Evolutionary conservation across 1,140 invertebrate species (phyloP), one percentile per base, ranked within the genome.

Genomic region (Psix sp.): DNA sequence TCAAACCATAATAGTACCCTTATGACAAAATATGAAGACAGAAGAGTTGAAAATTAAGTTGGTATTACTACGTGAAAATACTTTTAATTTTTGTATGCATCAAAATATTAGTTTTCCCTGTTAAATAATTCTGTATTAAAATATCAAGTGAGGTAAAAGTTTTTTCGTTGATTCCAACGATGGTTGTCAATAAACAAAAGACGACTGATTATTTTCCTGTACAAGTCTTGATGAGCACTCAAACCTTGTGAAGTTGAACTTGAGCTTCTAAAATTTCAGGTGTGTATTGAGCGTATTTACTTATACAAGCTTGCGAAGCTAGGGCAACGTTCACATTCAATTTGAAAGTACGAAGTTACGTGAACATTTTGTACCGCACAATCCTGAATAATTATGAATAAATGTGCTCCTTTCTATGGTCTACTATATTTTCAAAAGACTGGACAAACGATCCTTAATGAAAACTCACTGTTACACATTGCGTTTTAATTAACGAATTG

Each of bases 271-370:
- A 48, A 29, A 39, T 60, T 48, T 17, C n/a, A n/a, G 48, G 29
- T 31, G n/a, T 24, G 21, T 18, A 60, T 51, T 46, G 48, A 59
- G 14, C 10, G 21, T 43, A 46, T 11, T 51, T 43, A 63, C 13
- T 13, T 35, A 0, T 3, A 21, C 11, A 15, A 10, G 29, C 13
- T 29, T 31, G 36, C 21, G 33, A 49, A 9, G 33, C 13, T 62
- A 35, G 20, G 46, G 51, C 51, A 51, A 63, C 51, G 51, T 63
- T 43, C 18, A 51, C 10, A 20, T 51, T 31, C 20, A 63, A 51
- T 63, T 11, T 51, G 38, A 51, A 63, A 36, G n/a, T 43, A 21
- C 36, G 13, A 49, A 35, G 24, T 36, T 43, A 10, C 9, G 10
- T 15, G 3, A 24, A 1, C 13, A 11, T 42, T 51, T 63, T 42